Percentiles rank a stretch among this genome's conserved stretches.
phyloP scores from a whole-genome alignment of 2,888 invertebrate genomes.

The Cryptophagus acutangulus region DNA sequence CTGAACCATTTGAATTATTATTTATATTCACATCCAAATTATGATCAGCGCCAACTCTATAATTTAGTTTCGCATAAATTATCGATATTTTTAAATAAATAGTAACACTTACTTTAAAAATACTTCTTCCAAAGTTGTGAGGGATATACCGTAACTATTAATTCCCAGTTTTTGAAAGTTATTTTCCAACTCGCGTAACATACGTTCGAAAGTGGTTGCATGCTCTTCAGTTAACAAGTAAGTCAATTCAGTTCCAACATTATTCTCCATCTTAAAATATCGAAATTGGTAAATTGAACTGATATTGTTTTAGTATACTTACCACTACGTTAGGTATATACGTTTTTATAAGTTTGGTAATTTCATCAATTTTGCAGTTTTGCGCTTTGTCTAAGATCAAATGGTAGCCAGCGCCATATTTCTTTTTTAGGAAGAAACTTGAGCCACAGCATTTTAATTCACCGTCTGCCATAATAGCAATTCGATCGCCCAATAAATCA shows the following conservation, averaged over 20 bases:
- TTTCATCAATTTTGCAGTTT: constrained; percentile 49
- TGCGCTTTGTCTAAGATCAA: constrained; percentile 64
- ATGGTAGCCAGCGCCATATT: constrained; percentile 81
- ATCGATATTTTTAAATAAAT: constrained; percentile 6
- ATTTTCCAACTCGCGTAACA: constrained; percentile 64
- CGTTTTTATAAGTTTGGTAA: constrained; percentile 57
- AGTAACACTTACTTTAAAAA: constrained; percentile 65
- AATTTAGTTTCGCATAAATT: constrained; percentile 10
- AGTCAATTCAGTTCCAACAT: constrained; percentile 71
- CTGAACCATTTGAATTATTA: too few species aligned
- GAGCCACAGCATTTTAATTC: constrained; percentile 75
- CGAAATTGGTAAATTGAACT: too few species aligned
- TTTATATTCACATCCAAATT: constrained; percentile 32
- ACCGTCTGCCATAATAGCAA: constrained; percentile 83
- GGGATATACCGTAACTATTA: constrained; percentile 75
- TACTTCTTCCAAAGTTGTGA: constrained; percentile 86
- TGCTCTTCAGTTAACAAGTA: constrained; percentile 63
- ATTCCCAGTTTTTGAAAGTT: constrained; percentile 57
- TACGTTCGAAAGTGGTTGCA: constrained; percentile 58
- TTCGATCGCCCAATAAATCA: constrained; percentile 78
- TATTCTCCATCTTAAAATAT: constrained; percentile 53
- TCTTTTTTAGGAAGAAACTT: constrained; percentile 75
- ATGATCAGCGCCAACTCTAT: constrained; percentile 39
- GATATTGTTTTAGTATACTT: too few species aligned
- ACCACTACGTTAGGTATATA: constrained; percentile 60